Conservation (phyloP, 2,113 vertebrate species). For the Prietella phreatophila region DNA sequence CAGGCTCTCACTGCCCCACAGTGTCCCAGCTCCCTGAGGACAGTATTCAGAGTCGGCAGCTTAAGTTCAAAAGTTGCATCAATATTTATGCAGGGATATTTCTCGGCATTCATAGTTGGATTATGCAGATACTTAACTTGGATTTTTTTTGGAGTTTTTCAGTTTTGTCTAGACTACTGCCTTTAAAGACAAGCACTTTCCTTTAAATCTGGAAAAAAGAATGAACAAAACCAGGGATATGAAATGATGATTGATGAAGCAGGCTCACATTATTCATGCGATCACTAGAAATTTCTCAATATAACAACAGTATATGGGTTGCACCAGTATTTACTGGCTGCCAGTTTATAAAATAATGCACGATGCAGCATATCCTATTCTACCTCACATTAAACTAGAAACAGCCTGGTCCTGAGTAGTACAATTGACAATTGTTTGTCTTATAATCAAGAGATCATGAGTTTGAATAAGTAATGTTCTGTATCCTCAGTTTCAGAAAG, state of each 20-base stretch:
- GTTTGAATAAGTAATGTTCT: neutral
- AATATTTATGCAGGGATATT: neutral
- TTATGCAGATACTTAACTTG: neutral
- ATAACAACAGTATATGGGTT: neutral
- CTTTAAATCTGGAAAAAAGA: neutral
- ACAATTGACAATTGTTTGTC: neutral
- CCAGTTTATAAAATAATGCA: neutral
- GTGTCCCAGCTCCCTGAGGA: neutral
- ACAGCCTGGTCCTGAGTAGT: neutral
- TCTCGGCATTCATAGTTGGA: neutral
- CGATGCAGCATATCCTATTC: neutral
- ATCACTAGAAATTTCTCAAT: neutral
- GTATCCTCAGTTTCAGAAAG: neutral
- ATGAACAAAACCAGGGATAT: neutral
- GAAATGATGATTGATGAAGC: neutral
- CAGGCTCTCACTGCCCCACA: conserved; percentile 18
- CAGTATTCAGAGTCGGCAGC: neutral
- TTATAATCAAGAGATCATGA: neutral
- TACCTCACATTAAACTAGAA: neutral
- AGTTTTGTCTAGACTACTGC: neutral
- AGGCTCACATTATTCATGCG: neutral
- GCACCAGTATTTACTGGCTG: neutral
- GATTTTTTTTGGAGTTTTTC: neutral
- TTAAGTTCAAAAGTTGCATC: conserved; percentile 3
- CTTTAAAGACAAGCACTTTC: neutral